Conservation (phyloP, 2,797 vertebrate species). For the Benthosema pterotum region DNA sequence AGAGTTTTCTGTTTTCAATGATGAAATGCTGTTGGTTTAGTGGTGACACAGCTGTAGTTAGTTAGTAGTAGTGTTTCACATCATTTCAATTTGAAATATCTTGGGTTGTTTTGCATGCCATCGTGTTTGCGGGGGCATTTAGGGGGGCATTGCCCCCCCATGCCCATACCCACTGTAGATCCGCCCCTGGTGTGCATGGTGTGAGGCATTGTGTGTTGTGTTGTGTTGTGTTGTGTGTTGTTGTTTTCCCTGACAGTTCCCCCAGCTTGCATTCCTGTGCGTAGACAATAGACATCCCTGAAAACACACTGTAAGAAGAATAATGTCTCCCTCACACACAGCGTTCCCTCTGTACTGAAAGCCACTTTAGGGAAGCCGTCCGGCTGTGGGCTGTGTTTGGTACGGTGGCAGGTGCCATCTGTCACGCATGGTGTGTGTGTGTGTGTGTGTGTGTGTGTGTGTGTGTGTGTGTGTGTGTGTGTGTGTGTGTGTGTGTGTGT, state of each 20-base stretch:
- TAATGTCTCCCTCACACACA: constrained; percentile 53
- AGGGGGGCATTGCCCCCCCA: no score
- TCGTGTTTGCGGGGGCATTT: no score
- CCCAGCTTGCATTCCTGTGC: constrained; percentile 19
- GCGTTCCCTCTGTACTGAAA: constrained; percentile 56
- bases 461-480: constrained; percentile 17
- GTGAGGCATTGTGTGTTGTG: no score
- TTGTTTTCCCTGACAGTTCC: not conserved
- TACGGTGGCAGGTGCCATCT: constrained; percentile 68
- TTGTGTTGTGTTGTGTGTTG: not conserved
- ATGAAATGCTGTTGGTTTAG: no score
- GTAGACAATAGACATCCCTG: constrained; percentile 41
- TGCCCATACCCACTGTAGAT: no score
- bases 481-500: constrained; percentile 4
- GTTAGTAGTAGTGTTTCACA: no score
- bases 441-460: constrained; percentile 36
- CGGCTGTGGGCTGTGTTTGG: constrained; percentile 60
- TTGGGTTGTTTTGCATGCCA: no score
- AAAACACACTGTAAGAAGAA: constrained; percentile 52
- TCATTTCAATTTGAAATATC: no score
- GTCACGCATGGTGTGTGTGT: constrained; percentile 43
- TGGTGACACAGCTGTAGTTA: no score
- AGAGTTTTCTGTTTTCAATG: no score
- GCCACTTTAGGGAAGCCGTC: constrained; percentile 67
- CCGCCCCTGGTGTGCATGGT: no score